Percentiles rank a stretch among this genome's conserved stretches.
Evolutionary conservation across 1,140 invertebrate species (phyloP).

Genomic region (Eubasilissa regina): DNA sequence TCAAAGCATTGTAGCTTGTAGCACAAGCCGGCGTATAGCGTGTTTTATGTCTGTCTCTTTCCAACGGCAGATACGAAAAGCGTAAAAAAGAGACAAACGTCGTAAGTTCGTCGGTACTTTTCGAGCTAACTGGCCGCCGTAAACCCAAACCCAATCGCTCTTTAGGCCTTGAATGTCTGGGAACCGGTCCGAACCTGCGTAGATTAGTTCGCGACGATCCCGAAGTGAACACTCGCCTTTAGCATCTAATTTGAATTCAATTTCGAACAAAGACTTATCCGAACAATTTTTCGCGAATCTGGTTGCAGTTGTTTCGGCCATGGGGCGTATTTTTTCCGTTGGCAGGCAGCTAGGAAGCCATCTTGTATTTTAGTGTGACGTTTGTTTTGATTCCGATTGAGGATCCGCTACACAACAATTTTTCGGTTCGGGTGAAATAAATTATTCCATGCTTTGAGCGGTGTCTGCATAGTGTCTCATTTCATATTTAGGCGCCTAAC

Average conservation of each 20-base stretch:
- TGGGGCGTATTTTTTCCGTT: constrained; percentile 1
- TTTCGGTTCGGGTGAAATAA: too few relatives aligned
- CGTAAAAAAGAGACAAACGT: neutral
- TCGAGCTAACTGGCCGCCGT: neutral
- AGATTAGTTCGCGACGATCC: constrained; percentile 9
- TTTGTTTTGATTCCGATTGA: constrained; percentile 47
- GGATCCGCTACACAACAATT: neutral
- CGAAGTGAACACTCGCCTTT: constrained; percentile 5
- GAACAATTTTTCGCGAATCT: constrained; percentile 8
- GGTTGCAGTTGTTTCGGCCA: neutral
- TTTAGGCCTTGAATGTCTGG: constrained; percentile 32
- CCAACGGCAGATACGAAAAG: neutral
- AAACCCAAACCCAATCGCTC: constrained; percentile 26
- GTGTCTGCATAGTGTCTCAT: too few relatives aligned
- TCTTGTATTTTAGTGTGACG: constrained; percentile 47
- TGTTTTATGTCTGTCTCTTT: neutral
- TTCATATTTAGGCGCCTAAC: too few relatives aligned
- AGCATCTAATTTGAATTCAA: constrained; percentile 12
- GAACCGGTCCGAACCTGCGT: constrained; percentile 18
- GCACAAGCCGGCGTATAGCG: neutral
- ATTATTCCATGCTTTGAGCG: neutral
- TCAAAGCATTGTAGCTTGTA: neutral
- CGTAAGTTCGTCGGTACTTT: neutral
- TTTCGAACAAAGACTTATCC: neutral
- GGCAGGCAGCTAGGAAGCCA: constrained; percentile 20